Conservation (phyloP, 2,888 invertebrate species). For the Disparrhopalites patrizii region DNA sequence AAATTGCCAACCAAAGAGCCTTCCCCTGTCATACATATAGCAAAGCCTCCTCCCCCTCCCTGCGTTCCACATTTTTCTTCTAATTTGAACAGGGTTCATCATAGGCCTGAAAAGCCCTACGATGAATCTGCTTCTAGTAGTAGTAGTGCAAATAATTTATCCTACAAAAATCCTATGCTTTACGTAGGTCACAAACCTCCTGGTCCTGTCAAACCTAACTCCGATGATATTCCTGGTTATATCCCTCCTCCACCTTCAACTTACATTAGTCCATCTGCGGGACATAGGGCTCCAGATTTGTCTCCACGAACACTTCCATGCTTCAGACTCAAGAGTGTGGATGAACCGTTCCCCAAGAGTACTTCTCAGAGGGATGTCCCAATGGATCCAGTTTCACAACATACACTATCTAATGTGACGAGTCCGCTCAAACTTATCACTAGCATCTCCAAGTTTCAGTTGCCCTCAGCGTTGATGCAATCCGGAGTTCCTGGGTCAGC, state of each 20-base stretch:
- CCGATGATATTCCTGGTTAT: slow-evolving; percentile 22
- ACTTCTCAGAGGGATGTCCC: neutral
- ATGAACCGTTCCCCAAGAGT: slow-evolving; percentile 42
- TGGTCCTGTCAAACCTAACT: neutral
- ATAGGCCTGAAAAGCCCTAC: too few species aligned
- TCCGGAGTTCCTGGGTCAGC: neutral
- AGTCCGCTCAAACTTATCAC: slow-evolving; percentile 23
- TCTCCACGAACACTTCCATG: slow-evolving; percentile 23
- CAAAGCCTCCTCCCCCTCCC: too few species aligned
- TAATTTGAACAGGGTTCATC: too few species aligned
- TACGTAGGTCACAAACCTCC: neutral
- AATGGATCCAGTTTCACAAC: neutral
- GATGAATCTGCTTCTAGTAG: too few species aligned
- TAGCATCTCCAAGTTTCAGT: slow-evolving; percentile 23
- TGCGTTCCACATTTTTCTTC: too few species aligned
- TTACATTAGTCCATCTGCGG: neutral
- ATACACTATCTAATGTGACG: neutral
- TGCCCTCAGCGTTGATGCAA: slow-evolving; percentile 4
- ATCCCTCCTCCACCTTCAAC: slow-evolving; percentile 23
- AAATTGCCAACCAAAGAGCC: too few species aligned
- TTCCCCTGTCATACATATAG: too few species aligned
- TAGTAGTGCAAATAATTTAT: too few species aligned
- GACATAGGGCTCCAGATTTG: neutral
- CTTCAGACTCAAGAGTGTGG: slow-evolving; percentile 25
- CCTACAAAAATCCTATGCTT: too few species aligned